phyloP scores from a whole-genome alignment of 23 tunicate genomes.

The Styela clava region DNA sequence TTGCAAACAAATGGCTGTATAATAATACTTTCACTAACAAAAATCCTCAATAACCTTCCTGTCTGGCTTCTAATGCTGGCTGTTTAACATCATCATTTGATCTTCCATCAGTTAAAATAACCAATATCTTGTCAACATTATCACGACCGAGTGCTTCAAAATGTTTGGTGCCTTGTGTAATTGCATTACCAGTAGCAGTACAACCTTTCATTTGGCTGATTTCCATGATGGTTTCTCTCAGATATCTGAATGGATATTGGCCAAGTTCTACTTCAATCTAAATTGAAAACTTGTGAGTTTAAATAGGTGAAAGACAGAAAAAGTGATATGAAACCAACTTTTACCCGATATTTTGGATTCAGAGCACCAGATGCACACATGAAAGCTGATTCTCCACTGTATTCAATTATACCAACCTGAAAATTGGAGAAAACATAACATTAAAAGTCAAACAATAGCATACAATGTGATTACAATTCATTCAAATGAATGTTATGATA shows the following conservation, averaged over 20 bases:
- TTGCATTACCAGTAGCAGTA: constrained; percentile 28
- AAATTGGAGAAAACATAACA: not conserved
- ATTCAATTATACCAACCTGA: constrained; percentile 25
- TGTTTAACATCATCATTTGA: constrained; percentile 25
- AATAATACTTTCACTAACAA: no score
- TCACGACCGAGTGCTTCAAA: constrained; percentile 13
- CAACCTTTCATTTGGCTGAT: constrained; percentile 5
- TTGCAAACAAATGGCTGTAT: no score
- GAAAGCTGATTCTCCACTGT: constrained; percentile 18
- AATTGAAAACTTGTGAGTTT: no score
- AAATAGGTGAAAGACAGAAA: no score
- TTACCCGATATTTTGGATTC: constrained; percentile 5
- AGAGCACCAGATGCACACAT: constrained; percentile 16
- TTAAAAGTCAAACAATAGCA: not conserved
- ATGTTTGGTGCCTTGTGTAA: constrained; percentile 12
- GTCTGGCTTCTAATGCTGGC: constrained; percentile 11
- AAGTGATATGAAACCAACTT: no score
- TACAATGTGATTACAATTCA: no score
- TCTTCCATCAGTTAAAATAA: constrained; percentile 21
- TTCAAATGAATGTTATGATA: no score
- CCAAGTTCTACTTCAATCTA: constrained; percentile 24
- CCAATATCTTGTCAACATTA: not conserved
- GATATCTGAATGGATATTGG: constrained; percentile 4
- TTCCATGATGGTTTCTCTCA: constrained; percentile 4
- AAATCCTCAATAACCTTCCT: not conserved